phyloP scores from a whole-genome alignment of 1,140 invertebrate genomes.

The Neomicropteryx cornuta region DNA sequence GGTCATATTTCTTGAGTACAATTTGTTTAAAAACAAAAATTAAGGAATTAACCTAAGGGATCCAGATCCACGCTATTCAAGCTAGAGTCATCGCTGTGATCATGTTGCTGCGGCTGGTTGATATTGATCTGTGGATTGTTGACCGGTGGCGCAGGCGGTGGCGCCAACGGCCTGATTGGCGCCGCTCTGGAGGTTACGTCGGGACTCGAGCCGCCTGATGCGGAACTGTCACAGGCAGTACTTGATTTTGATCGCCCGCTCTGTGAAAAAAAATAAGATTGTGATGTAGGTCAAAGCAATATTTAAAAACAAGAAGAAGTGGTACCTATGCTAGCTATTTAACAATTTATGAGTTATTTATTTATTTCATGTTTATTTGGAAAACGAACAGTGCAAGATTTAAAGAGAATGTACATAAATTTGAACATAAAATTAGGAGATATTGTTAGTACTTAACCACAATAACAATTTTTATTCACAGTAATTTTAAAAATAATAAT shows the following conservation, averaged over 20 bases:
- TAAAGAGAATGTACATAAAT: too few relatives aligned
- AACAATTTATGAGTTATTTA: conserved; percentile 1
- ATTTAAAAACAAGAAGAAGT: background rate
- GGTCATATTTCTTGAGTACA: too few relatives aligned
- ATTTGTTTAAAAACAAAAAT: too few relatives aligned
- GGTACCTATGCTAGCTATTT: conserved; percentile 18
- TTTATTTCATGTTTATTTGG: too few relatives aligned
- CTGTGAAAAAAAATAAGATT: conserved; percentile 25
- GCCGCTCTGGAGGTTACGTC: conserved; percentile 44
- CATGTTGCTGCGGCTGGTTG: conserved; percentile 39
- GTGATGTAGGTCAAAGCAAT: background rate
- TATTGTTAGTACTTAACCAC: too few relatives aligned
- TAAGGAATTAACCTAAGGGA: conserved; percentile 39
- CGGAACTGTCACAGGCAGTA: conserved; percentile 38
- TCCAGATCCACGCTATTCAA: conserved; percentile 47
- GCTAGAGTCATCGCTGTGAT: conserved; percentile 45
- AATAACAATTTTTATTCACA: too few relatives aligned
- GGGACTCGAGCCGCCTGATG: conserved; percentile 37
- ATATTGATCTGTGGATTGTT: conserved; percentile 33
- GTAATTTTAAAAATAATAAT: too few relatives aligned
- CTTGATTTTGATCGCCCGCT: conserved; percentile 48
- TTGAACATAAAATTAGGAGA: too few relatives aligned
- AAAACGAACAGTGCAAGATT: too few relatives aligned
- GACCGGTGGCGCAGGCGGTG: too few relatives aligned
- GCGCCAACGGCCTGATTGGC: conserved; percentile 35